A percentile compares a stretch with the other conserved stretches of the same genome.
Conservation (phyloP, 1,140 invertebrate genomes). For the Scaptomyza hsui region DNA sequence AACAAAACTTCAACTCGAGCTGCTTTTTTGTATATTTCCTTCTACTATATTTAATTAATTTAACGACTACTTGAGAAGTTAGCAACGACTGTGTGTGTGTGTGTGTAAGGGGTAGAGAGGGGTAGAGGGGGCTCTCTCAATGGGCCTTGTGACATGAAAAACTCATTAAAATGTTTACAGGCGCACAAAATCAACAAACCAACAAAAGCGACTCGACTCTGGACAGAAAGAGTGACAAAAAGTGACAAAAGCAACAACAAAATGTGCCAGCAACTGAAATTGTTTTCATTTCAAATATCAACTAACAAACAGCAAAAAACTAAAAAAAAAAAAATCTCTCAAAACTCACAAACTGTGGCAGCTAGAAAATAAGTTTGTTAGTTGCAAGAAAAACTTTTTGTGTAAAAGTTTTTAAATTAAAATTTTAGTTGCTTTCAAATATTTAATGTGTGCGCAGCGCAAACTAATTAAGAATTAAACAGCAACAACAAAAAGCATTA, state of each 20-base stretch:
- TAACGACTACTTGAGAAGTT: constrained; percentile 83
- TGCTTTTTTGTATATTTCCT: constrained; percentile 43
- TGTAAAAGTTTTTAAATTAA: constrained; percentile 65
- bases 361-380: constrained; percentile 34
- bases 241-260: constrained; percentile 30
- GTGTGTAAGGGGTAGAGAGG: constrained; percentile 11
- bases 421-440: constrained; percentile 60
- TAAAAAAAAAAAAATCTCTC: constrained; percentile 7
- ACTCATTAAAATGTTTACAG: constrained; percentile 84
- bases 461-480: constrained; percentile 64
- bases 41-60: constrained; percentile 82
- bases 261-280: constrained; percentile 64
- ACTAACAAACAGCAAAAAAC: too few species aligned
- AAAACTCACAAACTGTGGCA: constrained; percentile 31
- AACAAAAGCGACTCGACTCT: constrained; percentile 50
- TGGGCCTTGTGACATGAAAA: constrained; percentile 71
- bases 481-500: constrained; percentile 22
- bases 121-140: constrained; percentile 6
- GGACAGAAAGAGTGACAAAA: constrained; percentile 48
- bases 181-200: constrained; percentile 75
- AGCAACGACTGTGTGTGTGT: constrained; percentile 39
- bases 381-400: constrained; percentile 36
- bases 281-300: constrained; percentile 72
- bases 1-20: constrained; percentile 56
- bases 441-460: constrained; percentile 50